Evolutionary conservation across 92 coral and sea anemone genomes (phyloP), one percentile per base, ranked within the genome.

Genomic region (Epizoanthus fatuus): DNA sequence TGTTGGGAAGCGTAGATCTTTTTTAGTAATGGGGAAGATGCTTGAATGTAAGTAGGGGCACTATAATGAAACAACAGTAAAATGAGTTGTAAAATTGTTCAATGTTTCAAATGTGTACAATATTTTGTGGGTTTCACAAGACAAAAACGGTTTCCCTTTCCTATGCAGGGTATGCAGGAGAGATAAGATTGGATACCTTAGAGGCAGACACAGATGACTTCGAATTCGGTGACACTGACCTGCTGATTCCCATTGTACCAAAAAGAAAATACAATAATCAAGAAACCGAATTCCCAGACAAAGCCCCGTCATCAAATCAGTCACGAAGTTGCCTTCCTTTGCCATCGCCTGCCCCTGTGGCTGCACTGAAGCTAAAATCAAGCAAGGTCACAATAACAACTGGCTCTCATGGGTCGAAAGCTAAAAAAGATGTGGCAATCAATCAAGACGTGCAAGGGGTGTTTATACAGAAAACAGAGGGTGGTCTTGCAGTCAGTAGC

Each of bases 111-210:
- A 29, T 2, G 2, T 29, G 35, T 29, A 29, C 35, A 29, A 29
- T 29, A 29, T 29, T 29, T 29, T 29, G 35, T 29, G 35, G 11
- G 53, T 49, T 49, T 49, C 53, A 49, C 53, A 49, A 12, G 9
- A 49, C 53, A 49, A 0, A 10, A 49, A 49, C 53, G 11, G 9
- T 12, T 49, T 49, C 53, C 53, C 44, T 20, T 29, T 10, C 38
- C 47, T 3, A 29, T 29, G 1, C 35, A 29, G 35, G 35, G 1
- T 29, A 29, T 66, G 49, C 70, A 77, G 82, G 47, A n/a, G 82
- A 77, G 17, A 60, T 60, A 44, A 59, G 82, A 64, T 69, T 77
- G 7, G 82, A 77, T 12, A 20, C 82, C 12, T 60, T 77, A 5
- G 82, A 77, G 70, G 82, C 45, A 58, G 81, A 60, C 9, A 22